These are phyloP conservation scores for Eulemur rufifrons DNA, from an alignment of 2,113 vertebrate genomes.

Conservation along the genomic window DNA sequence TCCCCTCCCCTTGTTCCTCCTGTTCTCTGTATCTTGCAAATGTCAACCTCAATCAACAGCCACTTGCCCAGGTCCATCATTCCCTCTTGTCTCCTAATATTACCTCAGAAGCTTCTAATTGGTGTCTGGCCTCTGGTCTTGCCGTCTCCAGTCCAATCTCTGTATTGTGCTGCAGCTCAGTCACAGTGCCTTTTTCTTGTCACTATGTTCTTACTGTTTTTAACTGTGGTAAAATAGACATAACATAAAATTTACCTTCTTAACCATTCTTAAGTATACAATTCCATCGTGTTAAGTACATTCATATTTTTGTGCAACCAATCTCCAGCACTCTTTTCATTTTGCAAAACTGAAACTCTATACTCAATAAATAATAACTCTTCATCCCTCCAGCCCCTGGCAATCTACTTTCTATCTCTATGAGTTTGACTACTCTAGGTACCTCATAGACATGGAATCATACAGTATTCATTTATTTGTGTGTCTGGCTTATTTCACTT, in stretches of 20 bases:
- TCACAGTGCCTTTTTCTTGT: background rate
- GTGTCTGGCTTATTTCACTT: background rate
- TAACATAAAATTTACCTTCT: background rate
- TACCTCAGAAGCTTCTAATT: background rate
- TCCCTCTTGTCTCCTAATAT: background rate
- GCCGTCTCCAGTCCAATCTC: background rate
- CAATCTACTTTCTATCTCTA: background rate
- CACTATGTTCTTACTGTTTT: background rate
- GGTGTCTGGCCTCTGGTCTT: background rate
- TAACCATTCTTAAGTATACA: background rate
- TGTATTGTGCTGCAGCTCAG: background rate
- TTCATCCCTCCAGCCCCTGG: background rate
- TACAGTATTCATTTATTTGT: background rate
- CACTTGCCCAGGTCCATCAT: background rate
- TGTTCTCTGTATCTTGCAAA: background rate
- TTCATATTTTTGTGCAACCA: no score
- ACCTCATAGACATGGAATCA: background rate
- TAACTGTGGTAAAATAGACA: background rate
- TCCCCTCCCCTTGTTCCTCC: background rate
- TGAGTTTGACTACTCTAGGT: background rate
- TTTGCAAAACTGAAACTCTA: background rate
- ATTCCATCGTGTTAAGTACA: background rate
- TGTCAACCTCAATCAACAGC: background rate
- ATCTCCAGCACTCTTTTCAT: background rate
- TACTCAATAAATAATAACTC: background rate